Evolutionary conservation across 1,140 invertebrate genomes (phyloP).

Genomic region (Parapsyche elsis): DNA sequence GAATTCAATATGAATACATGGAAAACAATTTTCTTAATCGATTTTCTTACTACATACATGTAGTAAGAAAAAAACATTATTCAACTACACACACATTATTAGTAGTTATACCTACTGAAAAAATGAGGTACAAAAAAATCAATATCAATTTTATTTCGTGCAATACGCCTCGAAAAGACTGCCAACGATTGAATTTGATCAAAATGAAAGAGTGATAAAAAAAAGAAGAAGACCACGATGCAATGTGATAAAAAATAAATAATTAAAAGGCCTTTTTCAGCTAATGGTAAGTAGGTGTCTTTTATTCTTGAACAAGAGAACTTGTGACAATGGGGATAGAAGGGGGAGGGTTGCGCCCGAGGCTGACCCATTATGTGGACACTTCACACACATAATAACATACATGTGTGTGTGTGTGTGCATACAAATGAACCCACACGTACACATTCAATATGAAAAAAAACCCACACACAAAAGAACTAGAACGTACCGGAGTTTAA

Average conservation of each 20-base stretch:
- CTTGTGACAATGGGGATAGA: conserved; percentile 34
- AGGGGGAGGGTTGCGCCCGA: conserved; percentile 36
- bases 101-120: no score
- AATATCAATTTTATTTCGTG: no score
- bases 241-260: not conserved
- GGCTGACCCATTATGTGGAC: conserved; percentile 35
- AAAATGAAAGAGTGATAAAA: not conserved
- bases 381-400: conserved; percentile 5
- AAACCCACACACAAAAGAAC: conserved; percentile 46
- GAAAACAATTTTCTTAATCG: no score
- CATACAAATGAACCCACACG: not conserved
- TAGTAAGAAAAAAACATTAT: no score
- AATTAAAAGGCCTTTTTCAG: conserved; percentile 38
- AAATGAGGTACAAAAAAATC: no score
- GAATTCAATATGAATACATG: no score
- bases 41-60: no score
- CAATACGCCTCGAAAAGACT: no score
- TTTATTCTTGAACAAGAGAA: conserved; percentile 46
- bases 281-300: conserved; percentile 46
- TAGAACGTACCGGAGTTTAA: conserved; percentile 25
- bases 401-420: not conserved
- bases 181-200: no score
- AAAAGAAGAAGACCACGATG: not conserved
- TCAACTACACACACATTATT: no score
- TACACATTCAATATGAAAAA: not conserved